Percentiles rank a stretch among this genome's conserved stretches.
Evolutionary conservation across 2,888 invertebrate genomes (phyloP).

Genomic region (Invenusta paracnida): DNA sequence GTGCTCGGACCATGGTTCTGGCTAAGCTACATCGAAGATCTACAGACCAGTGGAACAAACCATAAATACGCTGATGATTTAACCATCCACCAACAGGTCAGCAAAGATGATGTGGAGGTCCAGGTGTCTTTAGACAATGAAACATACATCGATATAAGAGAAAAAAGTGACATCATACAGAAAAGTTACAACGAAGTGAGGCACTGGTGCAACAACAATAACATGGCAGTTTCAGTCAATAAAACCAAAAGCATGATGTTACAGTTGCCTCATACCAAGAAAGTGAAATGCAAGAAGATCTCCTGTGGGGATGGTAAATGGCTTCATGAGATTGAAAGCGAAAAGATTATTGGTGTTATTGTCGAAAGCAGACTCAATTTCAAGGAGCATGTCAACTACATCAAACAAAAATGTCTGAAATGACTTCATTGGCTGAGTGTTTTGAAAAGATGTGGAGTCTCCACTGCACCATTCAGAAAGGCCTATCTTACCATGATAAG

Average conservation of each 20-base stretch:
- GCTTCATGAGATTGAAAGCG: conserved; percentile 18
- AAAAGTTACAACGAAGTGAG: not conserved
- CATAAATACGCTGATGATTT: conserved; percentile 9
- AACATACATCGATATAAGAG: not conserved
- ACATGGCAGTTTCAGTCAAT: conserved; percentile 25
- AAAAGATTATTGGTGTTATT: not conserved
- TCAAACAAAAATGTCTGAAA: conserved; percentile 10
- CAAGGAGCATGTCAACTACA: not conserved
- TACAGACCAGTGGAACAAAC: conserved; percentile 4
- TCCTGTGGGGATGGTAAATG: conserved; percentile 29
- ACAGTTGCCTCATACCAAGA: conserved; percentile 26
- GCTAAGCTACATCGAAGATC: conserved; percentile 4
- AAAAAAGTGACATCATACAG: not conserved
- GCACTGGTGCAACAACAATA: conserved; percentile 11
- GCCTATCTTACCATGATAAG: conserved; percentile 7
- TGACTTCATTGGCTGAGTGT: conserved; percentile 10
- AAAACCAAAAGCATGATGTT: conserved; percentile 19
- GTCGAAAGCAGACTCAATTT: conserved; percentile 4
- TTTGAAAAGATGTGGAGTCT: conserved; percentile 15
- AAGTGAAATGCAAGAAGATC: conserved; percentile 14
- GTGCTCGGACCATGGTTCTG: conserved; percentile 2
- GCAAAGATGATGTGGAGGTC: not conserved
- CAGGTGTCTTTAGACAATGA: not conserved
- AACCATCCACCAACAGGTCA: conserved; percentile 16
- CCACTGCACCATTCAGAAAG: conserved; percentile 1